Base-by-base conservation (phyloP, 1,140 invertebrate genomes). In the Planococcus citri region DNA sequence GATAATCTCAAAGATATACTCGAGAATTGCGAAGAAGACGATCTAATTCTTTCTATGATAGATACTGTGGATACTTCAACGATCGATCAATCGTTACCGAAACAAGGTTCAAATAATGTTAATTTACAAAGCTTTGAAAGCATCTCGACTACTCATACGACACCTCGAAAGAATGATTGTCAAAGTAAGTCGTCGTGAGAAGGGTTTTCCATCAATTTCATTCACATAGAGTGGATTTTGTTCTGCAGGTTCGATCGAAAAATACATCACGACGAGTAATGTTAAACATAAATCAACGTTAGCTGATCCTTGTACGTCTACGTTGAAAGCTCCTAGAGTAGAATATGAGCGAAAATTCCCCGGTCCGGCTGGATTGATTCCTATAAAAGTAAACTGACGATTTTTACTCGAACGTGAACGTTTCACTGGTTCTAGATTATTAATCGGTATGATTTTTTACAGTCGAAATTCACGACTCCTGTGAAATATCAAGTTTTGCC, bases 281-380 rank as follows among this genome's bases (percentile, higher is more conserved):
- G 22, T 64, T 4, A 64, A 64, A 27, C 60, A 64, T 25, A 64
- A 64, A 64, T 58, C 17, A 58, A 4, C 51, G 29, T 33, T 12
- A 12, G 29, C 12, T 33, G 10, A 17, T 2, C 21, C 22, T 9
- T 6, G 6, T n/a, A 60, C 57, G 9, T 10, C 2, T 9, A 9
- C 20, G 9, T 21, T 17, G 10, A 64, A 64, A 25, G 21, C 21
- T 64, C 22, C 60, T 17, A 64, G 25, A 64, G 20, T 64, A 9
- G 60, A 64, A 20, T 64, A 64, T 17, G 60, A 64, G 17, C 2
- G 71, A 41, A 71, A 71, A 71, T 71, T 71, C 68, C 71, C 71
- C 6, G 71, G 71, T 8, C 71, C 71, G 9, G 71, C 71, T 69
- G 71, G 71, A 29, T 6, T 71, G 17, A 58, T 71, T 25, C 38